These are phyloP conservation scores for Oriolus oriolus DNA, from an alignment of 2,113 vertebrate species.

Conservation along the genomic window DNA sequence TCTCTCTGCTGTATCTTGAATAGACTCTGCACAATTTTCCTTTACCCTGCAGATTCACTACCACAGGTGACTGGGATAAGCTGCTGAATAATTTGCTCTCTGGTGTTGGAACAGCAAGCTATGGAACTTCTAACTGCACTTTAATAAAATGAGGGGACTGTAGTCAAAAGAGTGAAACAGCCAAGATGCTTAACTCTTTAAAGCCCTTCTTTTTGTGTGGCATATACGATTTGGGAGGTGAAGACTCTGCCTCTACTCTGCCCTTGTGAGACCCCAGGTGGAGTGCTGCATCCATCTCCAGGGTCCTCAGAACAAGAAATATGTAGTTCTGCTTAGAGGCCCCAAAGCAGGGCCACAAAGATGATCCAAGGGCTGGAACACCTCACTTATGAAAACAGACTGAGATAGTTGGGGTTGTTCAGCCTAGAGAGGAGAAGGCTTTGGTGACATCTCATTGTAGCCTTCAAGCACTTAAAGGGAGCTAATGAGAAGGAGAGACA, in stretches of 20 bases:
- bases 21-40: not conserved
- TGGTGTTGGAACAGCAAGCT: not conserved
- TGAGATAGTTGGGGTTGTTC: not conserved
- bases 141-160: not conserved
- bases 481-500: not conserved
- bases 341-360: not conserved
- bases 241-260: not conserved
- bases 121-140: not conserved
- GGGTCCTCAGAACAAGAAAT: not conserved
- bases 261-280: not conserved
- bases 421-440: not conserved
- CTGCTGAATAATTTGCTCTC: not conserved
- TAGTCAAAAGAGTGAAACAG: not conserved
- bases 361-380: not conserved
- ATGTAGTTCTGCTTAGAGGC: not conserved
- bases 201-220: not conserved
- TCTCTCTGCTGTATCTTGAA: not conserved
- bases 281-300: not conserved
- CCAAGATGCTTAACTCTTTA: not conserved
- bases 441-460: not conserved
- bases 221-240: not conserved
- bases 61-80: not conserved
- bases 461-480: not conserved
- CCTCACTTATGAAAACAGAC: not conserved
- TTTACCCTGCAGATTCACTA: not conserved